Evolutionary conservation across 2,888 invertebrate species (phyloP), one percentile per base, ranked within the genome.

Genomic region (Tribolium freemani): DNA sequence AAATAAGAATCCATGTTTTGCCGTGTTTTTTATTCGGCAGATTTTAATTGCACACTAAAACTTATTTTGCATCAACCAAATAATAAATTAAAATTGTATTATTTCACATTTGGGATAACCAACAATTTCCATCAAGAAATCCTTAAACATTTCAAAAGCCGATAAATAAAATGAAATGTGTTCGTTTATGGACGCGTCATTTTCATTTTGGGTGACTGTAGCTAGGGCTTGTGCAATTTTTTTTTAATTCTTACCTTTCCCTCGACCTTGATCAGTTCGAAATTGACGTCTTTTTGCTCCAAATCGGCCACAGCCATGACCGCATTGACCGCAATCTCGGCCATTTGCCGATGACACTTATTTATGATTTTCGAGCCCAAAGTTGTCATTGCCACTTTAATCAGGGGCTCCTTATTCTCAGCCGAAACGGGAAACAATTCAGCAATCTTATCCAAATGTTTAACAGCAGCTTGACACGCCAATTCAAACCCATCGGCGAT

Each of bases 401-500:
- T 92, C 4, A 99, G 89, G 10, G 96, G 94, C 83, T 98, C 97
- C 75, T 93, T 89, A 74, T 97, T 94, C 2, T 93, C 90, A 8
- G 90, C 90, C 82, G 94, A 93, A 13, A 98, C 93, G 0, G 96
- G 95, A 87, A 97, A 99, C 0, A 92, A 90, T 79, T 98, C 95
- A 21, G 96, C 94, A 83, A 99, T 95, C 57, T 91, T 88, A 75
- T 98, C 96, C 75, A 99, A 88, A 84, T 97, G 94, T 45, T 93
- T 90, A 0, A 94, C 90, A 0, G 98, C 97, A 69, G 92, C 91
- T 76, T 96, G 94, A 0, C 98, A 97, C 0, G 99, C 99, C 87
- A 98, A 88, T 87, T 99, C 99, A 84, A 96, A 99, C 54, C 99
- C 99, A 87, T 99, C 99, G 4, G 99, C 98, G 79, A 99, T 97